Base-by-base conservation (phyloP, 2,888 invertebrate species). In the Kryphioiulus occultus region DNA sequence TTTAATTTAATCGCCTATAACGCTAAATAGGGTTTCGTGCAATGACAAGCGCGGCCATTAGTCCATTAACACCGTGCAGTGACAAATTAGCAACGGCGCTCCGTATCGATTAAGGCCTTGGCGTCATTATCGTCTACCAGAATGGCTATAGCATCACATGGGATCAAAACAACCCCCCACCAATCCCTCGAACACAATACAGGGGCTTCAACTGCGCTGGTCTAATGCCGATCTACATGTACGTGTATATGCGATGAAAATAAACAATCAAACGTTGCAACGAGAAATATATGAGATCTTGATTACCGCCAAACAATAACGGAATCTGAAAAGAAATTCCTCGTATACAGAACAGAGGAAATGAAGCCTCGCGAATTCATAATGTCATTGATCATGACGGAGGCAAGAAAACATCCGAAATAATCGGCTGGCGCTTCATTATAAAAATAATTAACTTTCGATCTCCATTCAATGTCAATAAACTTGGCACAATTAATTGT, bases 81-180 rank as follows among this genome's bases (percentile, higher is more conserved):
- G 26, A 68, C 68, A 68, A 68, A 68, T 68, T 68, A 68, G 68
- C 68, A 68, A 68, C 68, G 68, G 68, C 68, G 68, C 68, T 68
- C 26, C 10, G 68, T 26, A 68, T 68, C 68, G 68, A 68, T 68
- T 68, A 68, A 68, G 68, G 26, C n/a, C 26, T 68, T 68, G n/a
- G 22, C 68, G 68, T 68, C 68, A 68, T 68, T 68, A 68, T 26
- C 68, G 68, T 68, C 68, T 26, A 68, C 68, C n/a, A n/a, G n/a
- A 68, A 68, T 68, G 68, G 26, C 68, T 68, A 68, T 26, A 10
- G 26, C 26, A 68, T 26, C 26, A 10, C 26, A 26, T 26, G n/a
- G 68, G 68, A 68, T 68, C 68, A 26, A 26, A 68, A 68, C 68
- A 26, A 68, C 26, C 26, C 68, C 26, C 68, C 59, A n/a, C 12